These are phyloP conservation scores for Sinocyclocheilus anshuiensis DNA, from an alignment of 2,113 vertebrate genomes.

Conservation along the genomic window DNA sequence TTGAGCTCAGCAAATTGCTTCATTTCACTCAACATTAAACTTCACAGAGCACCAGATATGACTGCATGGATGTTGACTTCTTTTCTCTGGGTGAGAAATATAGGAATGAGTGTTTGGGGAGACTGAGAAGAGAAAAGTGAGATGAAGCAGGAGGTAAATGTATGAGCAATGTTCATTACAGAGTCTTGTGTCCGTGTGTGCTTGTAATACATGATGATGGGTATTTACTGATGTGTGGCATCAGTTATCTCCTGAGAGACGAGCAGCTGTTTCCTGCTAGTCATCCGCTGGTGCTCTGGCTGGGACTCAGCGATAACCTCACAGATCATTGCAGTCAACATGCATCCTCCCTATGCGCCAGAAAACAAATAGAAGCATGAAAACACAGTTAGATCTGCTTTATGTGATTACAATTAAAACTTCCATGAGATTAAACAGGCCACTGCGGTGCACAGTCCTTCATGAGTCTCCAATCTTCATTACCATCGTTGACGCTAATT, in stretches of 20 bases:
- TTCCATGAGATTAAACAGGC: slow-evolving; percentile 19
- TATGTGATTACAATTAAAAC: slow-evolving; percentile 27
- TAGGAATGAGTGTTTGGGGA: not conserved
- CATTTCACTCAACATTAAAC: slow-evolving; percentile 12
- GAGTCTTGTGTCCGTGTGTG: not conserved
- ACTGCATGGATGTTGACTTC: not conserved
- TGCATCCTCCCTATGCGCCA: slow-evolving; percentile 33
- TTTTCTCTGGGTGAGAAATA: not conserved
- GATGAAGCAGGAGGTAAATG: not conserved
- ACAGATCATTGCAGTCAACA: slow-evolving; percentile 33
- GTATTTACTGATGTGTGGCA: slow-evolving; percentile 13
- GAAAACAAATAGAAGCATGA: slow-evolving; percentile 25
- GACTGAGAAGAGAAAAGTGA: not conserved
- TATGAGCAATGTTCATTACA: slow-evolving; percentile 1
- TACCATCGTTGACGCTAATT: slow-evolving; percentile 4
- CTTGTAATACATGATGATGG: not conserved
- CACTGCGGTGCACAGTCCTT: not conserved
- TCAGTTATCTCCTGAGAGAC: slow-evolving; percentile 37
- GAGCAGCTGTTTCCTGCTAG: slow-evolving; percentile 37
- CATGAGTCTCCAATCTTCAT: slow-evolving; percentile 18
- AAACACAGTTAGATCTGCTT: slow-evolving; percentile 39
- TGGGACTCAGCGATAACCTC: not conserved
- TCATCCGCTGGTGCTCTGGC: slow-evolving; percentile 29
- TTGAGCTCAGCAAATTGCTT: slow-evolving; percentile 3
- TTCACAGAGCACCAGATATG: not conserved